Conservation (phyloP, 2,797 vertebrate species). For the Sarcoramphus papa region DNA sequence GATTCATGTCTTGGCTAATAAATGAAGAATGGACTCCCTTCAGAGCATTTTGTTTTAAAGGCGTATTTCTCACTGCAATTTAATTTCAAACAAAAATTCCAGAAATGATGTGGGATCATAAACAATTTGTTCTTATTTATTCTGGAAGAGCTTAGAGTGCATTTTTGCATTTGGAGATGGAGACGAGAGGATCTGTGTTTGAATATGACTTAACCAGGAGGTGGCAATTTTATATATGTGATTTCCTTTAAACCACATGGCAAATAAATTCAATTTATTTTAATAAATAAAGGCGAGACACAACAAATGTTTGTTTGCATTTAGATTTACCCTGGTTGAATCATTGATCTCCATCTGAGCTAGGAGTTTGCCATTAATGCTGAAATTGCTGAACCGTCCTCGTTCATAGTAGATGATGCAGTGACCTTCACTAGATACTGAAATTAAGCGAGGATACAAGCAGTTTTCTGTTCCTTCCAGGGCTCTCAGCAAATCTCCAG, state of each 20-base stretch:
- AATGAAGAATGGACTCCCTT: conserved; percentile 16
- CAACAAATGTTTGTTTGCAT: not conserved
- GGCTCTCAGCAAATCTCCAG: conserved; percentile 94
- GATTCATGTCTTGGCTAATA: conserved; percentile 28
- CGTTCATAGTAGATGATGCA: conserved; percentile 98
- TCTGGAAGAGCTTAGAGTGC: not conserved
- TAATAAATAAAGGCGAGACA: not conserved
- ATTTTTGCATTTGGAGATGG: not conserved
- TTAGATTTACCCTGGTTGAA: conserved; percentile 86
- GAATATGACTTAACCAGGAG: not conserved
- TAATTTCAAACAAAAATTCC: not conserved
- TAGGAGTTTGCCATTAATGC: conserved; percentile 97
- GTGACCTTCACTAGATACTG: conserved; percentile 95
- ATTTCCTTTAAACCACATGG: not conserved
- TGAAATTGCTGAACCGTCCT: conserved; percentile 98
- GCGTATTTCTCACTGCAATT: not conserved
- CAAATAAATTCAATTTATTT: not conserved
- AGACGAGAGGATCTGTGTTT: not conserved
- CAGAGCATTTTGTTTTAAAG: conserved; percentile 21
- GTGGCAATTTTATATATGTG: not conserved
- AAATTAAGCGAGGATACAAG: conserved; percentile 87
- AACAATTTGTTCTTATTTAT: not conserved
- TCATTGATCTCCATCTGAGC: conserved; percentile 99
- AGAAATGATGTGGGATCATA: not conserved
- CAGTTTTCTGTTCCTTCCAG: conserved; percentile 93